Conservation (phyloP, 64 coral and sea anemone species). For the Montipora sp. region DNA sequence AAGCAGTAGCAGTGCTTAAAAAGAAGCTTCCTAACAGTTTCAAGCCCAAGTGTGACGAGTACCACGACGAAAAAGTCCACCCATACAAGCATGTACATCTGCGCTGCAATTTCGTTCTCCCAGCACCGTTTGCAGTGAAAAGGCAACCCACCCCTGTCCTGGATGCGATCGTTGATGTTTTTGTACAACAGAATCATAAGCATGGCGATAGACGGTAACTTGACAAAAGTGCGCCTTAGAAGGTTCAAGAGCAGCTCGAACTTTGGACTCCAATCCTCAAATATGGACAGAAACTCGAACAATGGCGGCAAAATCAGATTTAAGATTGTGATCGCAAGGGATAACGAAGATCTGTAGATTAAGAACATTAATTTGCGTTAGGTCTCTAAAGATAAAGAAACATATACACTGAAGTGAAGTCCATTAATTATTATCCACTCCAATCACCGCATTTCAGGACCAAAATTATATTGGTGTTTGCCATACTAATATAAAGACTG, state of each 20-base stretch:
- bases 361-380: neutral
- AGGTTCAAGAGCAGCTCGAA: slow-evolving; percentile 78
- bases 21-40: slow-evolving; percentile 70
- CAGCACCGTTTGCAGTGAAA: slow-evolving; percentile 75
- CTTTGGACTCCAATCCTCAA: slow-evolving; percentile 83
- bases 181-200: slow-evolving; percentile 78
- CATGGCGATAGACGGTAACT: slow-evolving; percentile 71
- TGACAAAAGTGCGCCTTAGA: slow-evolving; percentile 79
- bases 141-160: neutral
- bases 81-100: slow-evolving; percentile 97
- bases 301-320: slow-evolving; percentile 78
- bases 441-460: too few relatives aligned
- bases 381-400: too few relatives aligned
- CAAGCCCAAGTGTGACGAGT: slow-evolving; percentile 68
- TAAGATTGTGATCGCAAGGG: slow-evolving; percentile 83
- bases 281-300: slow-evolving; percentile 88
- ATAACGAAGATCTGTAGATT: slow-evolving; percentile 43
- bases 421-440: too few relatives aligned
- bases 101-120: slow-evolving; percentile 89
- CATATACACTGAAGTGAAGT: too few relatives aligned
- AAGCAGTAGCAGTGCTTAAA: slow-evolving; percentile 51
- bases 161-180: slow-evolving; percentile 14
- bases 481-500: too few relatives aligned
- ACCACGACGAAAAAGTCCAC: slow-evolving; percentile 85
- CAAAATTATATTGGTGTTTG: too few relatives aligned